Evolutionary conservation across 1,140 invertebrate species (phyloP), one percentile per base, ranked within the genome.

Genomic region (roundworm (Caenorhabditis elegans)): DNA sequence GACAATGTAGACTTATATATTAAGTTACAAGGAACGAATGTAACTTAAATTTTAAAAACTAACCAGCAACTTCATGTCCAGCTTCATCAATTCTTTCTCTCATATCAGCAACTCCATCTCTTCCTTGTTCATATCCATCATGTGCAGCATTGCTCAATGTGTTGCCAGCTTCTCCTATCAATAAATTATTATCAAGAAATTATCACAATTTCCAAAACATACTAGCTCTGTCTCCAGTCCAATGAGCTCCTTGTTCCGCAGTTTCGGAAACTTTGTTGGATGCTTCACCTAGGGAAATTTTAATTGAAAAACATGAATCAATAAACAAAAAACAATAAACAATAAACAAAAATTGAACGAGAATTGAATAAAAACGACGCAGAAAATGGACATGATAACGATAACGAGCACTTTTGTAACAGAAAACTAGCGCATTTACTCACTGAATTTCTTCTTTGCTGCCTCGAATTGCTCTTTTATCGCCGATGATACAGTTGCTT

Each of bases 381-480:
- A 10, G 53, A 34, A 60, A 60, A 60, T 60, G 53, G 53, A 60
- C 53, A 60, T 31, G 6, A 31, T 60, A 26, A 53, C n/a, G n/a
- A n/a, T n/a, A n/a, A n/a, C n/a, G n/a, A n/a, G n/a, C n/a, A n/a
- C n/a, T n/a, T n/a, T n/a, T n/a, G n/a, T n/a, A n/a, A 49, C n/a
- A 19, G 26, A 5, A 19, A 24, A 17, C 53, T 60, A 60, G 13
- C 53, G 53, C 53, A 26, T 60, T 48, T 48, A 60, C 53, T 60
- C 53, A 60, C 53, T 60, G 53, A 34, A 17, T 34, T 15, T 34
- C 15, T 31, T 26, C n/a, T 60, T 60, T 17, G 53, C 53, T n/a
- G 6, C 53, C n/a, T 60, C 53, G 53, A 60, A 60, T 60, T 60
- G 53, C 53, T 60, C 53, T 60, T 60, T 60, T 60, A 60, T 34